phyloP scores from a whole-genome alignment of 2,888 invertebrate species.

The Pachliopta kotzebuea region DNA sequence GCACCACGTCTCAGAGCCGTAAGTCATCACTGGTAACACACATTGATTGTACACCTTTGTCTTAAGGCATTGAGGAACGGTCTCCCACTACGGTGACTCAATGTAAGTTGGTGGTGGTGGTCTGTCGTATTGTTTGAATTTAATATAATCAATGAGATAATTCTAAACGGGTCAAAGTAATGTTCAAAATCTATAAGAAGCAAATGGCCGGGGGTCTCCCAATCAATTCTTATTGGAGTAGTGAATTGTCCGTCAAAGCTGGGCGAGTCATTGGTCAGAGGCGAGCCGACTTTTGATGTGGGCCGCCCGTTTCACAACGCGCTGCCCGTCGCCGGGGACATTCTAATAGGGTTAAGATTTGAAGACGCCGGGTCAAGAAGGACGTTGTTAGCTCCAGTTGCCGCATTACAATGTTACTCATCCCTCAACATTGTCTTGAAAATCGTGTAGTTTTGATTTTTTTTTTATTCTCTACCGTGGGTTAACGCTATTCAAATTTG shows the following conservation, averaged over 20 bases:
- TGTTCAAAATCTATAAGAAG: constrained; percentile 10
- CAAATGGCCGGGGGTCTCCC: constrained; percentile 42
- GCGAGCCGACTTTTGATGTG: constrained; percentile 52
- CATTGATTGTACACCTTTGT: too few relatives aligned
- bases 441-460: constrained; percentile 10
- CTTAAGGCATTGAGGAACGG: too few relatives aligned
- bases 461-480: background rate
- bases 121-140: too few relatives aligned
- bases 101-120: too few relatives aligned
- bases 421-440: background rate
- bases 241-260: constrained; percentile 53
- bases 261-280: constrained; percentile 52
- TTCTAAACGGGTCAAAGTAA: too few relatives aligned
- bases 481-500: too few relatives aligned
- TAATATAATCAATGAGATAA: too few relatives aligned
- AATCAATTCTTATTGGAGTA: constrained; percentile 55
- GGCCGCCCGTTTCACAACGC: constrained; percentile 59
- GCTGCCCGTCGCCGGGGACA: constrained; percentile 65
- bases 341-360: constrained; percentile 75
- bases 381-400: constrained; percentile 19
- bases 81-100: too few relatives aligned
- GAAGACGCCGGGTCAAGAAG: constrained; percentile 54
- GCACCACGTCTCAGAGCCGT: too few relatives aligned
- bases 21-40: too few relatives aligned
- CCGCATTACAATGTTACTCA: constrained; percentile 20